These are phyloP conservation scores for Conus betulinus DNA, from an alignment of 1,140 invertebrate genomes.

Conservation along the genomic window DNA sequence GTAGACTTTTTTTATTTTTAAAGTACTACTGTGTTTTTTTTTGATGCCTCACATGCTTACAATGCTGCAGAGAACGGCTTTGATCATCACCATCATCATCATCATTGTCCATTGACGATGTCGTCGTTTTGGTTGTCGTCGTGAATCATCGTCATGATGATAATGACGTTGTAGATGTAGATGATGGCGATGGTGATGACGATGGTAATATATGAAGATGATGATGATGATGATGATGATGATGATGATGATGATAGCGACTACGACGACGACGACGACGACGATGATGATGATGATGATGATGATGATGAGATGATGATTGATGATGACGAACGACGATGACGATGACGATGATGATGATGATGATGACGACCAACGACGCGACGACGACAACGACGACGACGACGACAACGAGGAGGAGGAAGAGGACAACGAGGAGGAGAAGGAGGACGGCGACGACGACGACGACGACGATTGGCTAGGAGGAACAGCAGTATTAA, in stretches of 20 bases:
- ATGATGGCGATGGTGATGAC: neutral
- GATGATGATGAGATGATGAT: conserved; percentile 28
- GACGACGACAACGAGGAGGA: no score
- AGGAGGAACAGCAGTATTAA: no score
- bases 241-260: neutral
- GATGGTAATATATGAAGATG: conserved; percentile 31
- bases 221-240: conserved; percentile 41
- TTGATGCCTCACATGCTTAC: no score
- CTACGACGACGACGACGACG: no score
- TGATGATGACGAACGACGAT: neutral
- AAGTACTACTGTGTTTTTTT: no score
- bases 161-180: neutral
- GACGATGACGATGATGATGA: conserved; percentile 16
- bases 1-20: no score
- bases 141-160: neutral
- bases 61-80: no score
- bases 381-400: no score
- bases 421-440: no score
- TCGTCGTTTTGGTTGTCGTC: no score
- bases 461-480: neutral
- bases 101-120: no score
- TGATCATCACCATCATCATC: no score
- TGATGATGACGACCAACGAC: neutral
- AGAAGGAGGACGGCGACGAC: neutral
- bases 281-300: neutral